Evolutionary conservation across 1,140 invertebrate genomes (phyloP), one percentile per base, ranked within the genome.

Genomic region (Nixonia krombeini): DNA sequence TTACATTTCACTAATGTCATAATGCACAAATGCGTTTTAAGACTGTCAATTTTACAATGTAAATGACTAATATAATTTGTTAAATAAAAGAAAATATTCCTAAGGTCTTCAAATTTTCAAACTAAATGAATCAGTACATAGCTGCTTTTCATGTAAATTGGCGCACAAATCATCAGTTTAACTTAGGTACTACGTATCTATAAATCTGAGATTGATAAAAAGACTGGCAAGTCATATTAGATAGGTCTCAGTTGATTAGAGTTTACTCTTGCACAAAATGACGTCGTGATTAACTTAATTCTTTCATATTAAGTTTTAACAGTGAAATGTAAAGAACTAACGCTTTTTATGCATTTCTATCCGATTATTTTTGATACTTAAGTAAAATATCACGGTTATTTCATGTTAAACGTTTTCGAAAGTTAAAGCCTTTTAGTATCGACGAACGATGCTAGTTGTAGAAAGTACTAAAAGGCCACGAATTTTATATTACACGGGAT

Each of bases 1-100:
- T 70, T 70, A 70, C 67, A 70, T 65, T 70, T 70, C 67, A 70
- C 67, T 57, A 16, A 44, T 53, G 7, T 33, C 15, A 28, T 17
- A 25, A 29, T 31, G 49, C 17, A 29, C 47, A 42, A 52, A 29
- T 25, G 17, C 9, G 16, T 18, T 21, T 41, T 4, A 12, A 31
- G 10, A 31, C 29, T 31, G 8, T 31, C 2, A 2, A n/a, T 31
- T 31, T 31, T 12, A 16, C 33, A 37, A 2, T 12, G 33, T 2
- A 15, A 12, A 4, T 13, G 2, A 37, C 33, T 37, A 7, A 37
- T 37, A 4, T 37, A 37, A 37, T 16, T 37, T 2, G 2, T 4
- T 13, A 37, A 37, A 6, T 37, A 37, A 37, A 37, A 6, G 15
- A 12, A 37, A 10, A 7, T 16, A 37, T 37, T 37, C 15, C 15